These are phyloP conservation scores for Diglossa brunneiventris DNA, from an alignment of 2,113 vertebrate genomes.

Conservation along the genomic window DNA sequence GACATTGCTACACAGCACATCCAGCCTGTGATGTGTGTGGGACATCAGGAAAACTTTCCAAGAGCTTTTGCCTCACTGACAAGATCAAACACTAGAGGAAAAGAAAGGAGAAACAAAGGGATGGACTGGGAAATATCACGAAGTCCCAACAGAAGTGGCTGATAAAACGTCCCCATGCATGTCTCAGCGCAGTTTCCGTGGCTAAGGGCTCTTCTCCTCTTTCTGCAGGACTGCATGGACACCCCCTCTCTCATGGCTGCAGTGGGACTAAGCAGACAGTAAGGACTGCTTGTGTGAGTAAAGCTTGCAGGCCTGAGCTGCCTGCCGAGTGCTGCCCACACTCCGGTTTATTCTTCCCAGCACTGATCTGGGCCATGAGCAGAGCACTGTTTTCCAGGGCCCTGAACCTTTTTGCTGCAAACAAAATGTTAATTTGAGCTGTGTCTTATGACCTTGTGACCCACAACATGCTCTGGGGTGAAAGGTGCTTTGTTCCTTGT, in stretches of 20 bases:
- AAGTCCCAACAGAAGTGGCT: neutral
- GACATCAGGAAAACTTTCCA: neutral
- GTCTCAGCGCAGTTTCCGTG: neutral
- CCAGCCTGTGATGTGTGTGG: neutral
- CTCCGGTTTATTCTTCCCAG: neutral
- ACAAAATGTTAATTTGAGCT: conserved; percentile 17
- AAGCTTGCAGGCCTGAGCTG: neutral
- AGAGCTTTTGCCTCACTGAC: neutral
- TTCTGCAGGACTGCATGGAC: neutral
- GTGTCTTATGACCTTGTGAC: neutral
- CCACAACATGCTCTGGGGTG: conserved; percentile 8
- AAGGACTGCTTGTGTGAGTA: neutral
- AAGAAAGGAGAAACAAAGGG: neutral
- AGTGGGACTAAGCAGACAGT: neutral
- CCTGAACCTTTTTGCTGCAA: neutral
- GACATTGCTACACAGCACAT: neutral
- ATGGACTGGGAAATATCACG: neutral
- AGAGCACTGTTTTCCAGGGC: neutral
- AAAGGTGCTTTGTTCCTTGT: conserved; percentile 41
- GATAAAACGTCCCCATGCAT: neutral
- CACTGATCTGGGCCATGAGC: neutral
- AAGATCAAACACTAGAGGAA: neutral
- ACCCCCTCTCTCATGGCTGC: neutral
- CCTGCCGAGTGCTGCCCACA: neutral
- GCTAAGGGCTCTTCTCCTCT: neutral